Evolutionary conservation across 2,888 invertebrate species (phyloP), one percentile per base, ranked within the genome.

Genomic region (Polyommatus iphigenia): DNA sequence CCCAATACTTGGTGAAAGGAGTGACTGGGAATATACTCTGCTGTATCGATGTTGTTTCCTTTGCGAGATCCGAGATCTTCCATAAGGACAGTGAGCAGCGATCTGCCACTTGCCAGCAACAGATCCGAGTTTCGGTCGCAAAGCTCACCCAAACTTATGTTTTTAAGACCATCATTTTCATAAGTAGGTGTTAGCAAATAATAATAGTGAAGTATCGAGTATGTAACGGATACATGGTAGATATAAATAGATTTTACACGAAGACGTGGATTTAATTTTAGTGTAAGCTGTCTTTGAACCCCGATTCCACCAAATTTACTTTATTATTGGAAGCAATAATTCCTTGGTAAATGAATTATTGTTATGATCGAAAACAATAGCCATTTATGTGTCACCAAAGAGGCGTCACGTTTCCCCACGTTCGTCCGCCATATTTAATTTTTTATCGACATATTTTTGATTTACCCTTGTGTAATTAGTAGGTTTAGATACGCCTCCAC

Each of bases 401-500:
- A 88, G 88, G 91, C 90, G 90, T 89, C 89, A 90, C 86, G 87
- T 87, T 88, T 84, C 85, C 86, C 85, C 88, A 89, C 87, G 88
- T 88, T 87, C 84, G 85, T 87, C 92, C 91, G 93, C 93, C 93
- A 94, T 93, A 78, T 80, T 81, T 78, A 80, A 78, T 79, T 81
- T 81, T 80, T 81, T 85, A 86, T 67, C 67, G 67, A 67, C 67
- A 67, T 67, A 67, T 67, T 67, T 67, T 88, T 87, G 85, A 92
- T 89, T 94, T 96, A 97, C 97, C 95, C 97, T 95, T 85, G 95
- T 95, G 87, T 96, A 96, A 83, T 93, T 94, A 82, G 93, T 91
- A 84, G 94, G 91, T 89, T 97, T 96, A 80, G 96, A 91, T 84
- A 96, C 95, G 85, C 96, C 96, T 84, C 96, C 96, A 85, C 96